Evolutionary conservation across 1,140 invertebrate genomes (phyloP).

Genomic region (Lasioglossum albipes): DNA sequence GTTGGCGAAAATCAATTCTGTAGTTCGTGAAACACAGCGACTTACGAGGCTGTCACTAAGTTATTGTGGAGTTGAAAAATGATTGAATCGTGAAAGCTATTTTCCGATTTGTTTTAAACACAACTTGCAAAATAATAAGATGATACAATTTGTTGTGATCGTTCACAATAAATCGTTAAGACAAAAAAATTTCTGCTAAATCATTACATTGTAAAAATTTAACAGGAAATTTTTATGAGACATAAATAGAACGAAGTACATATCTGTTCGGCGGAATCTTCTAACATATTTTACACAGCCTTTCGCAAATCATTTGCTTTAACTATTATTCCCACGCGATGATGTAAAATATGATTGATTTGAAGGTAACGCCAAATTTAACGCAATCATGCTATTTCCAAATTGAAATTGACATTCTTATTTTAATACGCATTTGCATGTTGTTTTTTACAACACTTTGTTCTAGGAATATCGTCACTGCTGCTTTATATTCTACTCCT

Average conservation of each 20-base stretch:
- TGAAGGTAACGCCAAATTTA: background rate
- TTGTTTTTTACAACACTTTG: background rate
- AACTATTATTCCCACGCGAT: background rate
- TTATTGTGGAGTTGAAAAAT: background rate
- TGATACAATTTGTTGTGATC: background rate
- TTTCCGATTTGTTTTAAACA: background rate
- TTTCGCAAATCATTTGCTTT: background rate
- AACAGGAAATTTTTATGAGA: background rate
- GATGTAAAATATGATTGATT: background rate
- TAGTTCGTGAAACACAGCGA: background rate
- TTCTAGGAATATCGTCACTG: background rate
- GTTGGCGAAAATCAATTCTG: conserved; percentile 22
- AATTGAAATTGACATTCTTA: background rate
- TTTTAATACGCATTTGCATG: background rate
- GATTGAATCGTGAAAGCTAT: background rate
- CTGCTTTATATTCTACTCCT: background rate
- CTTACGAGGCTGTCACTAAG: background rate
- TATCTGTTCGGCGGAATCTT: background rate
- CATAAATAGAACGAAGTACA: background rate
- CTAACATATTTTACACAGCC: background rate
- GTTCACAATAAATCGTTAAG: background rate
- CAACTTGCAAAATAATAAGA: too few relatives aligned
- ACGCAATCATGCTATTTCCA: background rate
- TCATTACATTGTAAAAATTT: background rate
- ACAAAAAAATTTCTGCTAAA: background rate